A percentile compares a stretch with the other conserved stretches of the same genome.
phyloP scores from a whole-genome alignment of 92 coral and sea anemone species.

The Phymanthus crucifer region DNA sequence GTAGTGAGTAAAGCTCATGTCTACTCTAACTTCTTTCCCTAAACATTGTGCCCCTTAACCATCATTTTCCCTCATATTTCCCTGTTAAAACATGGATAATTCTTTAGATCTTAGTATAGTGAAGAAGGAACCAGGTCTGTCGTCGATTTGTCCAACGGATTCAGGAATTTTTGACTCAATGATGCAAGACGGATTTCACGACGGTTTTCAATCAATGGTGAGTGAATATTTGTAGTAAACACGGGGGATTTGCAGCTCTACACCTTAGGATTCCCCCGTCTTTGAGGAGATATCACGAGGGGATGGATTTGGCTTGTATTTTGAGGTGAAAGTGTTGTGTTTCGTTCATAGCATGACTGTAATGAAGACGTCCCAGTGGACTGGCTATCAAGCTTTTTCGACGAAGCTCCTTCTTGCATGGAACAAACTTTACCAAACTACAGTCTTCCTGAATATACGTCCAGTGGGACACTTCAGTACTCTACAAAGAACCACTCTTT shows the following conservation, averaged over 20 bases:
- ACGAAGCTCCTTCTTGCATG: constrained; percentile 69
- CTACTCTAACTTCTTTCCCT: constrained; percentile 16
- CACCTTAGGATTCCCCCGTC: not conserved
- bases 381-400: constrained; percentile 94
- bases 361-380: constrained; percentile 90
- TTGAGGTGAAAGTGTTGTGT: not conserved
- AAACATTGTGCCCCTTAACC: not conserved
- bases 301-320: not conserved
- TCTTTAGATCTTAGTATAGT: constrained; percentile 84
- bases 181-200: constrained; percentile 86
- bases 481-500: constrained; percentile 59
- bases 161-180: constrained; percentile 78
- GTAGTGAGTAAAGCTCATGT: constrained; percentile 68
- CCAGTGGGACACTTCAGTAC: constrained; percentile 49
- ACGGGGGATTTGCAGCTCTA: not conserved
- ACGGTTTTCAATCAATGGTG: constrained; percentile 76
- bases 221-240: constrained; percentile 51
- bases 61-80: not conserved
- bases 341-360: constrained; percentile 35
- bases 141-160: constrained; percentile 72
- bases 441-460: constrained; percentile 71
- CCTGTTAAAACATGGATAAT: constrained; percentile 44
- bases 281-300: not conserved
- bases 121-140: constrained; percentile 81
- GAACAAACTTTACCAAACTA: constrained; percentile 62